phyloP scores from a whole-genome alignment of 2,113 vertebrate genomes.

The Peromyscus polionotus region DNA sequence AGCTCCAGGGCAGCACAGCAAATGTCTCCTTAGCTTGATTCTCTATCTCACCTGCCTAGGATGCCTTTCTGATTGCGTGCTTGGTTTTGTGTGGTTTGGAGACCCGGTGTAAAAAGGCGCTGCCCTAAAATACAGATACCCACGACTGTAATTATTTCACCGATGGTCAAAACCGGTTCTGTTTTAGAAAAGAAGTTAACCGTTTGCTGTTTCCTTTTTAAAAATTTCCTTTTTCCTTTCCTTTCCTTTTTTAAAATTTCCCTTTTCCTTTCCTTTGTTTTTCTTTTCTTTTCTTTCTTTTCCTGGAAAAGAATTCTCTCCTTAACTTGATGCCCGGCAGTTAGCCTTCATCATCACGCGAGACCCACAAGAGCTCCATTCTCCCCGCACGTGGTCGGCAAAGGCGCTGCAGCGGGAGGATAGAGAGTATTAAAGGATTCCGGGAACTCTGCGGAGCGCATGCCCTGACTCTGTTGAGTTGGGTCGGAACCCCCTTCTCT shows the following conservation, averaged over 20 bases:
- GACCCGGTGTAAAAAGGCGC: not conserved
- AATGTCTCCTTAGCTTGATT: not conserved
- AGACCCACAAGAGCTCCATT: not conserved
- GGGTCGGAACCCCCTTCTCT: not conserved
- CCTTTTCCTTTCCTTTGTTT: not conserved
- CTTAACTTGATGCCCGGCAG: not conserved
- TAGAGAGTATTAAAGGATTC: not conserved
- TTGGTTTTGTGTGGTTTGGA: conserved; percentile 32
- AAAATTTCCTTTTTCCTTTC: not conserved
- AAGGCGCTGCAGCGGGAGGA: not conserved
- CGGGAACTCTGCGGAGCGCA: not conserved
- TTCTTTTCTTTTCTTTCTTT: too few species aligned
- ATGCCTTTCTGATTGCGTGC: not conserved
- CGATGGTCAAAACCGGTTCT: not conserved
- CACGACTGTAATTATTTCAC: not conserved
- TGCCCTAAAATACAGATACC: not conserved
- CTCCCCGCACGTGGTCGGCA: not conserved
- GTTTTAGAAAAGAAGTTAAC: conserved; percentile 2
- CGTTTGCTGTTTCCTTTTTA: not conserved
- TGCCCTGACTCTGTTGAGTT: not conserved
- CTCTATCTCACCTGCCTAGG: not conserved
- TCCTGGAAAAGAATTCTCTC: not conserved
- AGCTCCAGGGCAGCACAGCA: not conserved
- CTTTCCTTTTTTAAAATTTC: not conserved
- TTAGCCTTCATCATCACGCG: not conserved